Evolutionary conservation across 2,888 invertebrate genomes (phyloP).

Genomic region (Julus scandinavius): DNA sequence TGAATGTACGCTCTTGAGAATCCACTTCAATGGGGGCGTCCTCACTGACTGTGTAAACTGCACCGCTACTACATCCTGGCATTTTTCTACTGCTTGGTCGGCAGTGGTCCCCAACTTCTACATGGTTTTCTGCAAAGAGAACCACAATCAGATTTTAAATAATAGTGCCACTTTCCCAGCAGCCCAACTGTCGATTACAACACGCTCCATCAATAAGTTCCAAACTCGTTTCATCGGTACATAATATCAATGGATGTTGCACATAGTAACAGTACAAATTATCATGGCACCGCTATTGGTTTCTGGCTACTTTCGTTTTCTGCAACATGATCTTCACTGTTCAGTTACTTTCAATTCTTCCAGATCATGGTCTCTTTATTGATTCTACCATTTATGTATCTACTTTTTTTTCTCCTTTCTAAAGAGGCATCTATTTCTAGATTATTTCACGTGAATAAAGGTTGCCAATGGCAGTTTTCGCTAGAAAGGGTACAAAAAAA

Average conservation of each 20-base stretch:
- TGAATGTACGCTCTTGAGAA: conserved; percentile 18
- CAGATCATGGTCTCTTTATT: background rate
- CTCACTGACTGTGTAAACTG: conserved; percentile 50
- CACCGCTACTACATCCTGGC: conserved; percentile 34
- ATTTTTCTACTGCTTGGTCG: conserved; percentile 23
- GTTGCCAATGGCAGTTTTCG: background rate
- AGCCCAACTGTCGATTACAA: background rate
- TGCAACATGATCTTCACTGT: background rate
- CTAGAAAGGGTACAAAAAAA: background rate
- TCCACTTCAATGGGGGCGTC: background rate
- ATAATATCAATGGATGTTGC: background rate
- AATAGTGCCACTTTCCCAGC: background rate
- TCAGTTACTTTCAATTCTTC: background rate
- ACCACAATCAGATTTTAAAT: background rate
- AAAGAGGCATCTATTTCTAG: background rate
- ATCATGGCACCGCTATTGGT: background rate
- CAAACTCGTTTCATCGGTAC: too few species aligned
- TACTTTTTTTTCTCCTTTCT: background rate
- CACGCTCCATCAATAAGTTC: background rate
- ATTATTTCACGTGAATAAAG: background rate
- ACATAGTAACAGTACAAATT: background rate
- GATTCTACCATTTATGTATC: background rate
- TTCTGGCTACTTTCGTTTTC: background rate
- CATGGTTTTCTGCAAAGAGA: conserved; percentile 26
- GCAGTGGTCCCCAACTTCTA: background rate